Evolutionary conservation across 2,113 vertebrate genomes (phyloP).

Genomic region (Meriones unguiculatus): DNA sequence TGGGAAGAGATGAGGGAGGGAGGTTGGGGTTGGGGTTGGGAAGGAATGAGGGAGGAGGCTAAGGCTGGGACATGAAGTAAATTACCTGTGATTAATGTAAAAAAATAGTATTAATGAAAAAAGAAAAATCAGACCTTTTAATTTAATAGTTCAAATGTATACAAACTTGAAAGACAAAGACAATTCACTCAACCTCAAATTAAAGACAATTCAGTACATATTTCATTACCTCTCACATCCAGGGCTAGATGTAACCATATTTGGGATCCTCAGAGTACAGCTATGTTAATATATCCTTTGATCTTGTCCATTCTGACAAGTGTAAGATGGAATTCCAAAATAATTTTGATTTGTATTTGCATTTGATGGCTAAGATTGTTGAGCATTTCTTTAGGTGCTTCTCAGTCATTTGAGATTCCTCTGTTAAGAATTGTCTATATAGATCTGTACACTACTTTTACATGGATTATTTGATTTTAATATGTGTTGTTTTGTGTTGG

Average conservation of each 20-base stretch:
- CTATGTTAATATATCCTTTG: background rate
- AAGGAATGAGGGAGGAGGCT: too few species aligned
- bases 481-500: background rate
- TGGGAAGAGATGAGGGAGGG: too few species aligned
- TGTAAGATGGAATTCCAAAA: background rate
- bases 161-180: background rate
- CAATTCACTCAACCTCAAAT: background rate
- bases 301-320: background rate
- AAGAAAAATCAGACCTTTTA: background rate
- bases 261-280: background rate
- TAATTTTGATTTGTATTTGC: too few species aligned
- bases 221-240: background rate
- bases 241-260: background rate
- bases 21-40: too few species aligned
- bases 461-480: background rate
- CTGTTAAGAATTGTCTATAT: background rate
- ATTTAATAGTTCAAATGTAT: background rate
- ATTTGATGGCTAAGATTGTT: background rate
- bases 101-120: too few species aligned
- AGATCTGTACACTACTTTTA: background rate
- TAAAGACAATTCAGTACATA: background rate
- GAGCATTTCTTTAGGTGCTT: background rate
- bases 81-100: too few species aligned
- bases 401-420: background rate
- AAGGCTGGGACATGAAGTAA: too few species aligned